These are phyloP conservation scores for Characodon lateralis DNA, from an alignment of 2,797 vertebrate genomes.

Conservation along the genomic window DNA sequence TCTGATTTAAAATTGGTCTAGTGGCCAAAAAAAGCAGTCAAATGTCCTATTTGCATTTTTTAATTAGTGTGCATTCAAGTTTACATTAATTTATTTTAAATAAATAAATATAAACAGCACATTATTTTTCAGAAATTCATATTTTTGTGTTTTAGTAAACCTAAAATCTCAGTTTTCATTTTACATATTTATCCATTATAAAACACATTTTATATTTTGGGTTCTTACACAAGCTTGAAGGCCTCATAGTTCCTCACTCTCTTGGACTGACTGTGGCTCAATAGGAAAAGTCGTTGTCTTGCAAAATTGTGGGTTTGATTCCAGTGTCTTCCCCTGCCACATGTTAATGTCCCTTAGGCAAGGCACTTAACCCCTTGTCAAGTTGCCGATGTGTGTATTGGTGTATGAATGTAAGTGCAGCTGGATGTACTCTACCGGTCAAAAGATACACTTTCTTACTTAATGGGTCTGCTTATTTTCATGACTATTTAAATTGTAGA, in stretches of 20 bases:
- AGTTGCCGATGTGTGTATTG: background rate
- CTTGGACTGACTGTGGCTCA: background rate
- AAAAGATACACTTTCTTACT: no score
- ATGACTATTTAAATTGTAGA: no score
- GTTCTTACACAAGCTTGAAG: no score
- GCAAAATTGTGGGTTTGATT: background rate
- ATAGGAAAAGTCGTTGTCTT: background rate
- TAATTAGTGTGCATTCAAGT: background rate
- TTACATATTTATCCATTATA: background rate
- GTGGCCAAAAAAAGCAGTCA: background rate
- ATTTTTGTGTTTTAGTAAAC: background rate
- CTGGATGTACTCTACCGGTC: background rate
- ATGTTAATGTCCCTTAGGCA: background rate
- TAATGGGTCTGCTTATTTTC: no score
- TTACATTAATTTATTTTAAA: no score
- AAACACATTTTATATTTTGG: background rate
- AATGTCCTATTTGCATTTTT: background rate
- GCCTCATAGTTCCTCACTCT: background rate
- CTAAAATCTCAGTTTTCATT: background rate
- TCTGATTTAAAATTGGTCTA: background rate
- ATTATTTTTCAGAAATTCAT: background rate
- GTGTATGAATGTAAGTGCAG: background rate
- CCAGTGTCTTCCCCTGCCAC: background rate
- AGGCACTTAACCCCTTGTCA: background rate
- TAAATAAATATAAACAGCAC: no score